Evolutionary conservation across 2,113 vertebrate species (phyloP), one percentile per base, ranked within the genome.

Genomic region (Dryoscopus gambensis): DNA sequence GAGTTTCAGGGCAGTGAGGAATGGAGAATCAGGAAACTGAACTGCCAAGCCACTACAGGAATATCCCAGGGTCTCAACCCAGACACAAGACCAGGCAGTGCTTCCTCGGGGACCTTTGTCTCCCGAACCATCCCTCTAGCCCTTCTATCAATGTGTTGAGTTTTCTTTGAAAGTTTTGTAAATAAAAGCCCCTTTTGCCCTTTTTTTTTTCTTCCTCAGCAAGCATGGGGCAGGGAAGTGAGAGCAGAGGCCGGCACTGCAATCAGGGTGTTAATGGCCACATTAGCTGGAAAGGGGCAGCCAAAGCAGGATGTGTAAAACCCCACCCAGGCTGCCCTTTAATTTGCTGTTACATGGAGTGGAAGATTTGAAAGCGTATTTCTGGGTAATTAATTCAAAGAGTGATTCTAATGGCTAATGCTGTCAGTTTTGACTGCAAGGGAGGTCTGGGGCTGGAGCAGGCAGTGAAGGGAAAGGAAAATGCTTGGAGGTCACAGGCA

Each of bases 341-440:
- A 96, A 97, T 97, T 96, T 97, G 89, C 95, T 96, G 92, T 95
- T 96, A 97, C 94, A 94, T 76, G 93, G 70, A 97, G 87, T 94
- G 96, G 95, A 97, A 97, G 97, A 96, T 96, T 73, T 93, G 95
- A 97, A 97, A 97, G 95, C 62, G 10, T 94, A 97, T 97, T 97
- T 97, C 95, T 97, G 96, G 93, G 77, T 97, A 97, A 97, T 97
- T 97, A 97, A 97, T 97, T 97, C 96, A 93, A 97, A 97, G 93
- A 97, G 75, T 92, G 93, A 96, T 89, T 97, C 94, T 96, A 97
- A 97, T 96, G 93, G 94, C 85, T 95, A 97, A 96, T 69, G 87
- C 93, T 97, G 97, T 97, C 97, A 95, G 93, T 95, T 97, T 94
- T 97, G 95, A 96, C 93, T 97, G 87, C 62, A 71, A 90, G 96